Base-by-base conservation (phyloP, 2,888 invertebrate genomes). In the Lasioglossum morio region DNA sequence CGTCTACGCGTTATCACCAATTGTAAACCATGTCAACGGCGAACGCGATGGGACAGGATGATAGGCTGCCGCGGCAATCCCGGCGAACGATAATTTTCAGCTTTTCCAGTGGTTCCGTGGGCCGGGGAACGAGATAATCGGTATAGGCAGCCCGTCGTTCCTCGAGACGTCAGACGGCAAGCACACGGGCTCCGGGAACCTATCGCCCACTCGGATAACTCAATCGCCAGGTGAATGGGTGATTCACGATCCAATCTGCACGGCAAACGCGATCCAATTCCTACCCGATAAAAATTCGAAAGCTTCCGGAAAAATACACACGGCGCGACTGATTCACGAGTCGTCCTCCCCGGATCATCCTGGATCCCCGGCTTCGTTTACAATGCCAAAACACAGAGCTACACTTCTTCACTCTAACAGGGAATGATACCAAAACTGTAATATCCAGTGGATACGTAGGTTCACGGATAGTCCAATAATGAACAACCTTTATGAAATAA, bases 81-180 rank as follows among this genome's bases (percentile, higher is more conserved):
- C 43, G 66, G 40, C 27, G 37, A 8, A 43, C 60, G 74, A 79
- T 69, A 34, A 46, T 57, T 77, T n/a, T 30, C 40, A 14, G 37
- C 30, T 76, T 40, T 76, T 80, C 69, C 43, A n/a, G 37, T 76
- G 80, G n/a, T 48, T 53, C n/a, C 63, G n/a, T 23, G 16, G 16
- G 4, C 75, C 23, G 27, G 19, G 16, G 40, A 12, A 63, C 69
- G 69, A 69, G 69, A 69, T 69, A 69, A 69, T 69, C 69, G 69
- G 69, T 66, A 34, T 23, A 69, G 69, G 69, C 37, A 69, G n/a
- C 23, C 69, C 23, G 69, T 40, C 69, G 69, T 23, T 40, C 34
- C 69, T 40, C 40, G 12, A 23, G n/a, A 23, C 37, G 69, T 69
- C 37, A 40, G 34, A n/a, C 69, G 66, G 66, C 66, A 19, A 34